Percentiles rank a stretch among this genome's conserved stretches.
phyloP scores from a whole-genome alignment of 1,140 invertebrate species.

The Drosophila pallidifrons region DNA sequence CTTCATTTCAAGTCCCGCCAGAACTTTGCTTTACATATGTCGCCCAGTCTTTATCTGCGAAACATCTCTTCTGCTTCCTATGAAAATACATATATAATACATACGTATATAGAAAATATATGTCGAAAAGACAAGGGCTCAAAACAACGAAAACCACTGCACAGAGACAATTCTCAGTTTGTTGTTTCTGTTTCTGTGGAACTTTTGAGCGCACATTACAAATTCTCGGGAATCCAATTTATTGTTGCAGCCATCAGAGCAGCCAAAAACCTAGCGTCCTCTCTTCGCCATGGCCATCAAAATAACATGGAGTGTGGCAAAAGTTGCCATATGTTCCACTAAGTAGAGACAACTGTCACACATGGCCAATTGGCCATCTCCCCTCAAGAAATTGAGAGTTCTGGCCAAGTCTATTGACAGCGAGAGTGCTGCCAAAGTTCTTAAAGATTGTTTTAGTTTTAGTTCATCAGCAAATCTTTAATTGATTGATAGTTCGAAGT shows the following conservation, averaged over 20 bases:
- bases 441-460: background rate
- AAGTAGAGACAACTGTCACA: constrained; percentile 30
- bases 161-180: constrained; percentile 58
- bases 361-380: constrained; percentile 17
- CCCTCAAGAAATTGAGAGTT: constrained; percentile 10
- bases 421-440: constrained; percentile 2
- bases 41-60: constrained; percentile 46
- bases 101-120: constrained; percentile 17
- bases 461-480: background rate
- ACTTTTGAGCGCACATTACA: constrained; percentile 79
- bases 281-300: constrained; percentile 58
- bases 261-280: constrained; percentile 29
- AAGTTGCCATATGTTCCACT: constrained; percentile 13
- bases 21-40: constrained; percentile 64
- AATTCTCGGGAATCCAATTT: constrained; percentile 80
- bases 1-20: constrained; percentile 15
- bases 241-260: constrained; percentile 57
- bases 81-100: constrained; percentile 47
- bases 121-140: constrained; percentile 7
- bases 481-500: background rate
- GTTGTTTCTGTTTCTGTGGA: constrained; percentile 62
- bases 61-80: constrained; percentile 58
- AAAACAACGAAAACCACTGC: constrained; percentile 49
- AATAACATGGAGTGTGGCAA: constrained; percentile 30
- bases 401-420: background rate